Percentiles rank a stretch among this genome's conserved stretches.
phyloP scores from a whole-genome alignment of 1,140 invertebrate genomes.

The Dufourea novaeangliae region DNA sequence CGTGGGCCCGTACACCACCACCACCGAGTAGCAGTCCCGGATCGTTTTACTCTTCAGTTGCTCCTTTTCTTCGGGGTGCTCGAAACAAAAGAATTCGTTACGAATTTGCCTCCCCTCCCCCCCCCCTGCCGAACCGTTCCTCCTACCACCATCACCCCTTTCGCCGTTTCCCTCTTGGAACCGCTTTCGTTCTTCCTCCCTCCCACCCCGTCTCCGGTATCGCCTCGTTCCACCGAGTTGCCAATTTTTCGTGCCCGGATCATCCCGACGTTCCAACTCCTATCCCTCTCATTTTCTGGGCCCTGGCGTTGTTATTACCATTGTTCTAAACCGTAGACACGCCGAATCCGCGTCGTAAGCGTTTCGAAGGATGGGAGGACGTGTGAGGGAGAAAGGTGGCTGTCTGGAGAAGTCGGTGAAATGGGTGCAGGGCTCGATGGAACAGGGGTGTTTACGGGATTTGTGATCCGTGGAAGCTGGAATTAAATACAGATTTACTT shows the following conservation, averaged over 20 bases:
- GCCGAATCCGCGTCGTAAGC: slow-evolving; percentile 4
- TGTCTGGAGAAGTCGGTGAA: background rate
- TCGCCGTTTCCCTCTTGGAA: slow-evolving; percentile 26
- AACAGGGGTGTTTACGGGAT: too few relatives aligned
- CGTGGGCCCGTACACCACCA: slow-evolving; percentile 44
- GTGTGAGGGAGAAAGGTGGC: background rate
- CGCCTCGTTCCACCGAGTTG: slow-evolving; percentile 28
- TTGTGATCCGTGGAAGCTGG: too few relatives aligned
- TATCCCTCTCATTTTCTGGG: background rate
- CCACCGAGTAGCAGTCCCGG: slow-evolving; percentile 67
- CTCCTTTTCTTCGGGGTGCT: slow-evolving; percentile 76
- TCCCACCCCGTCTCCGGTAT: slow-evolving; percentile 20
- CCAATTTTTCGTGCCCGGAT: slow-evolving; percentile 43
- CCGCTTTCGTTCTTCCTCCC: background rate
- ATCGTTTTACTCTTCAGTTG: slow-evolving; percentile 73
- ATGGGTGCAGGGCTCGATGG: background rate
- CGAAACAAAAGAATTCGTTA: slow-evolving; percentile 80
- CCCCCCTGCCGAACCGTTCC: slow-evolving; percentile 20
- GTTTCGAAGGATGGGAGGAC: background rate
- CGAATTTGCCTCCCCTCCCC: slow-evolving; percentile 74
- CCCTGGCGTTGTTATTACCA: slow-evolving; percentile 12
- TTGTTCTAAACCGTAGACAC: slow-evolving; percentile 26
- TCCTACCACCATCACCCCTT: slow-evolving; percentile 11
- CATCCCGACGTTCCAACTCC: background rate
- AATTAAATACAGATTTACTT: too few relatives aligned